A percentile compares a stretch with the other conserved stretches of the same genome.
Evolutionary conservation across 2,888 invertebrate genomes (phyloP).

Genomic region (Diarsia dahlii): DNA sequence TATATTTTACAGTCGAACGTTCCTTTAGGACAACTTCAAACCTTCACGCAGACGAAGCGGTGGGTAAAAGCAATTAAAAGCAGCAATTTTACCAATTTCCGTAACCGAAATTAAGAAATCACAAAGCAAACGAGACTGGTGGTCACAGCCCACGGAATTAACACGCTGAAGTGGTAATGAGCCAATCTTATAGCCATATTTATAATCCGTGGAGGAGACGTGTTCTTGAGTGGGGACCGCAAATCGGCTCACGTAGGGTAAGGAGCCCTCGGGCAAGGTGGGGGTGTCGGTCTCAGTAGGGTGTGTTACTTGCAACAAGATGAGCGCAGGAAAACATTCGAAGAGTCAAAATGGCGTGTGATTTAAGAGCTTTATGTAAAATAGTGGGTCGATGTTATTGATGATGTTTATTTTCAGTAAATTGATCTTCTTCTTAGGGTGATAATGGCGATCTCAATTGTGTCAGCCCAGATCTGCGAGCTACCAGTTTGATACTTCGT

Average conservation of each 20-base stretch:
- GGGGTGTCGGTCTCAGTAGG: background rate
- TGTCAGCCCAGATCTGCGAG: too few species aligned
- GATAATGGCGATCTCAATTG: too few species aligned
- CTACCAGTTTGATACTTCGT: too few species aligned
- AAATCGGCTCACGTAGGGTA: constrained; percentile 12
- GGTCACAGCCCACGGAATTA: background rate
- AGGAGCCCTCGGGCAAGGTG: background rate
- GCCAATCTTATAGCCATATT: background rate
- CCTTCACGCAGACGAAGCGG: too few species aligned
- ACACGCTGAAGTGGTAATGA: constrained; percentile 8
- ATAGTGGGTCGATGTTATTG: background rate
- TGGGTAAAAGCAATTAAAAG: background rate
- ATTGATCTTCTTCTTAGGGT: too few species aligned
- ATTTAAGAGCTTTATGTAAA: background rate
- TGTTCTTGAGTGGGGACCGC: background rate
- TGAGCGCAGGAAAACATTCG: background rate
- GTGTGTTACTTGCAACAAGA: background rate
- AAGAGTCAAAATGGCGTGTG: background rate
- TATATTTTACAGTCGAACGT: background rate
- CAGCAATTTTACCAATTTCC: background rate
- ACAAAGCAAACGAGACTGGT: background rate
- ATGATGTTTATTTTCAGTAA: background rate
- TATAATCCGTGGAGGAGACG: constrained; percentile 11
- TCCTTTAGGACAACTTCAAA: background rate
- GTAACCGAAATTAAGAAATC: background rate